Percentiles rank a stretch among this genome's conserved stretches.
Conservation (phyloP, 2,113 vertebrate genomes). For the Salvelinus sp. region DNA sequence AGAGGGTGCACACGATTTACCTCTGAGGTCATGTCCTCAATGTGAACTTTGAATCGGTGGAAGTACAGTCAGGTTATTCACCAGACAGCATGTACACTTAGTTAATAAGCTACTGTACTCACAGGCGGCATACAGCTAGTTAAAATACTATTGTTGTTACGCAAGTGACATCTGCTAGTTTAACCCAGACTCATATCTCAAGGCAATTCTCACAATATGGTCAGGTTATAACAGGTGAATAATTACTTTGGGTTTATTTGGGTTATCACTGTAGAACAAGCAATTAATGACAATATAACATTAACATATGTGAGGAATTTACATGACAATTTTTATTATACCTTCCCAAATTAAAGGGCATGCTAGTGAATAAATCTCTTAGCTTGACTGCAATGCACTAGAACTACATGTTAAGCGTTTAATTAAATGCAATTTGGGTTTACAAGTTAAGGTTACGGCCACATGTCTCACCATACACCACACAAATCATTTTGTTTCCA, state of each 20-base stretch:
- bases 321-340: too few relatives aligned
- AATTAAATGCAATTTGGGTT: not conserved
- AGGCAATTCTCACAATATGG: not conserved
- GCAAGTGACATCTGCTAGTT: not conserved
- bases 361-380: not conserved
- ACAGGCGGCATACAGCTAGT: too few relatives aligned
- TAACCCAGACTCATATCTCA: constrained; percentile 1
- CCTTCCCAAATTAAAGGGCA: not conserved
- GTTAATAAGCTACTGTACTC: constrained; percentile 22
- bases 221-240: constrained; percentile 18
- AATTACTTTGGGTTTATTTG: too few relatives aligned
- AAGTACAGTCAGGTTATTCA: constrained; percentile 39
- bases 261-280: too few relatives aligned
- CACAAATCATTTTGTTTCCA: constrained; percentile 51
- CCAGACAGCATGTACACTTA: not conserved
- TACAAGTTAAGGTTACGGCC: constrained; percentile 28
- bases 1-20: constrained; percentile 36
- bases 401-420: not conserved
- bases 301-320: not conserved
- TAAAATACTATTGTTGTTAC: not conserved
- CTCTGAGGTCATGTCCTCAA: constrained; percentile 54
- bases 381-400: not conserved
- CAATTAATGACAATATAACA: too few relatives aligned
- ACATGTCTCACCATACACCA: constrained; percentile 17
- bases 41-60: constrained; percentile 41